Conservation (phyloP, 2,888 invertebrate genomes). For the Hedychridium roseum region DNA sequence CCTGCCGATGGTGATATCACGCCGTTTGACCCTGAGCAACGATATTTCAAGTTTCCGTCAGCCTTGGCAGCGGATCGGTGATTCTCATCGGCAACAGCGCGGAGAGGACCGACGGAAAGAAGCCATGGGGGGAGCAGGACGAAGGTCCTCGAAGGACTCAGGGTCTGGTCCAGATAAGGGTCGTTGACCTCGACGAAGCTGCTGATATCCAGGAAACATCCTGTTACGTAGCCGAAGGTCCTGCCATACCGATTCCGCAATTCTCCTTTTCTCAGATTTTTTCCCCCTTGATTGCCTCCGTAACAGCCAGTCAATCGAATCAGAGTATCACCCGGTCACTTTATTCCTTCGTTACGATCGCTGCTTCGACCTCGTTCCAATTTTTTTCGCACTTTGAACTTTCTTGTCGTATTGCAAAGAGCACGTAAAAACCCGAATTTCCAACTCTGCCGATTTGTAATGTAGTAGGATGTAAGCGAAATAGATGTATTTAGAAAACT, state of each 20-base stretch:
- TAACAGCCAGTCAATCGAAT: too few relatives aligned
- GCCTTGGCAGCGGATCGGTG: conserved; percentile 58
- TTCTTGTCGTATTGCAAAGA: too few relatives aligned
- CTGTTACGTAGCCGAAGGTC: conserved; percentile 60
- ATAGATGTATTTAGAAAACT: too few relatives aligned
- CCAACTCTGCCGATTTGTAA: too few relatives aligned
- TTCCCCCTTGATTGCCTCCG: too few relatives aligned
- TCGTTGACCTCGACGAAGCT: conserved; percentile 49
- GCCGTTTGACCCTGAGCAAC: conserved; percentile 48
- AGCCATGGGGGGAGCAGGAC: conserved; percentile 29
- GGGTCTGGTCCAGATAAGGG: conserved; percentile 56
- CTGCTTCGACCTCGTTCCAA: conserved; percentile 4
- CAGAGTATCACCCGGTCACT: too few relatives aligned
- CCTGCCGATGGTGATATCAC: conserved; percentile 24
- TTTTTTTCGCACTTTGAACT: conserved; percentile 2
- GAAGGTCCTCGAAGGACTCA: conserved; percentile 58
- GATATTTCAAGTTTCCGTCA: conserved; percentile 60
- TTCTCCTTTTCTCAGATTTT: background rate
- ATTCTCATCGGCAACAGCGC: conserved; percentile 51
- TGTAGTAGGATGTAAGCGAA: too few relatives aligned
- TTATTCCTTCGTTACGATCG: too few relatives aligned
- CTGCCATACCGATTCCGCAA: background rate
- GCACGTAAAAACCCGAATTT: too few relatives aligned
- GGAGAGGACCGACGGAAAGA: conserved; percentile 11
- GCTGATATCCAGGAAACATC: conserved; percentile 58